Base-by-base conservation (phyloP, 53 echinoderm and acorn worm genomes). In the Crossaster papposus region DNA sequence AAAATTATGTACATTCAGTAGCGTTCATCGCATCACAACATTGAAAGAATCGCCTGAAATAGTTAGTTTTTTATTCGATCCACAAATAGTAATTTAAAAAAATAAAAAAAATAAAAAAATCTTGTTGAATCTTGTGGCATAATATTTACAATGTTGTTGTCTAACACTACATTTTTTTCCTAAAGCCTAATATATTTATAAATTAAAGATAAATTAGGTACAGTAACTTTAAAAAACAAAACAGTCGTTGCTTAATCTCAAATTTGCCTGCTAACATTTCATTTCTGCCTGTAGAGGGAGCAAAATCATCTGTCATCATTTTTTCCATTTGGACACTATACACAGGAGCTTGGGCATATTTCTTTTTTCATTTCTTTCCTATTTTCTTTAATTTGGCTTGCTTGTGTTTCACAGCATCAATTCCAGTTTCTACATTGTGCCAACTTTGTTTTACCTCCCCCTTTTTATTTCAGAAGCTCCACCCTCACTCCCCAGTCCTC, bases 401-500 rank as follows among this genome's bases (percentile, higher is more conserved):
- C 68, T n/a, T 68, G 17, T 74, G 36, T 36, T 82, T 65, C 20
- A 36, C 26, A 14, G 35, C 54, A 64, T 13, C 23, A 29, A 65
- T 70, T 70, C 26, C 26, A 17, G 34, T 33, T 34, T 22, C 32
- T 64, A 53, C 54, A 2, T 52, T 31, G 1, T 78, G 4, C 34
- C 51, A 24, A n/a, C n/a, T 79, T 79, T 73, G 10, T 30, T 86
- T 86, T 75, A 86, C 86, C 86, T 31, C 86, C 87, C 77, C 36
- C 44, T 44, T 87, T 87, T 87, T 36, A 63, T 87, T 89, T 80
- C 79, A 80, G 79, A 89, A 68, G 54, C 73, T 83, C 76, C 92
- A 54, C 92, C 89, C 85, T 71, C 74, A 78, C 85, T 85, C 79
- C 92, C 79, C 89, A 84, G 85, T 85, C 90, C 80, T 90, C 85